These are phyloP conservation scores for Dipodomys ordii DNA, from an alignment of 2,113 vertebrate species.

Conservation along the genomic window DNA sequence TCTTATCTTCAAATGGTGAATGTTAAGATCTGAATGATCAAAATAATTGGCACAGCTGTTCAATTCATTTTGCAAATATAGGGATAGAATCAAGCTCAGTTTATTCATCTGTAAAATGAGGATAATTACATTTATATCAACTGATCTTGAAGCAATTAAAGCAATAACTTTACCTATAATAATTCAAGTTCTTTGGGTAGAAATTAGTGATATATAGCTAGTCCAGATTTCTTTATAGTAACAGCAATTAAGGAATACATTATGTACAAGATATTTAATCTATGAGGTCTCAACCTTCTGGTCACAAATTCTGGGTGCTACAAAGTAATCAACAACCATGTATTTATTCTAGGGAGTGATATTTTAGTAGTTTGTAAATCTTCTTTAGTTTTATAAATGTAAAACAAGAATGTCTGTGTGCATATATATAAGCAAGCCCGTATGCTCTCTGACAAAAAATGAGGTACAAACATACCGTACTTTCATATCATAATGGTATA, in stretches of 20 bases:
- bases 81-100: conserved; percentile 55
- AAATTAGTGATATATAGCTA: conserved; percentile 43
- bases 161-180: conserved; percentile 29
- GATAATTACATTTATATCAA: conserved; percentile 68
- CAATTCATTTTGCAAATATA: conserved; percentile 56
- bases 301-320: conserved; percentile 5
- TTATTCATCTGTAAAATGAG: conserved; percentile 66
- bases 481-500: neutral
- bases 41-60: conserved; percentile 60
- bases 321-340: neutral
- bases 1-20: conserved; percentile 25
- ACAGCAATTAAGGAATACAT: neutral
- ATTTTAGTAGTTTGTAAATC: neutral
- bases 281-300: neutral
- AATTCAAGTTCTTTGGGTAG: conserved; percentile 30
- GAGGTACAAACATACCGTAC: neutral
- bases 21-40: conserved; percentile 53
- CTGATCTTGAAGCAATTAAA: conserved; percentile 9
- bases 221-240: conserved; percentile 8
- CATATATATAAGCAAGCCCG: neutral
- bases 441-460: neutral
- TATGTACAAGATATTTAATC: neutral
- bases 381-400: conserved; percentile 9
- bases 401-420: neutral
- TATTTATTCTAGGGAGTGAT: neutral